These are phyloP conservation scores for Reticulitermes lucifugus DNA, from an alignment of 2,888 invertebrate species.

Conservation along the genomic window DNA sequence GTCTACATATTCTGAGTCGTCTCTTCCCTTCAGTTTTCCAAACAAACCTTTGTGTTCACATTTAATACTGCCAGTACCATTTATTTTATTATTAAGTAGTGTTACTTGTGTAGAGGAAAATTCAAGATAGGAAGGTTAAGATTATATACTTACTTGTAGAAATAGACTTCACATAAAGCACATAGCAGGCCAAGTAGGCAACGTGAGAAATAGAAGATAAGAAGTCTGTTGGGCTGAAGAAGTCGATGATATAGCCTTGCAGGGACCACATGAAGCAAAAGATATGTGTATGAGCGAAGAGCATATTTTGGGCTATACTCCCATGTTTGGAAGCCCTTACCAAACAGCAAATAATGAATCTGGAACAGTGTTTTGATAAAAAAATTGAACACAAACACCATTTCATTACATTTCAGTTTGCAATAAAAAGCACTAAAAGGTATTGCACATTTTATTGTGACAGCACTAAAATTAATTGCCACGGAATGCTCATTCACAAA, in stretches of 20 bases:
- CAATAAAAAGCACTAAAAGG: too few species aligned
- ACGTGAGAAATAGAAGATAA: slow-evolving; percentile 90
- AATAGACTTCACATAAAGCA: slow-evolving; percentile 88
- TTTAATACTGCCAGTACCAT: too few species aligned
- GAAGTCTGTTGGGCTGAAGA: slow-evolving; percentile 81
- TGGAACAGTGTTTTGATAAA: slow-evolving; percentile 58
- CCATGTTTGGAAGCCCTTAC: slow-evolving; percentile 98
- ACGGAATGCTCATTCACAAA: too few species aligned
- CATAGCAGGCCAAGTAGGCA: slow-evolving; percentile 84
- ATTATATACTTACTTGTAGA: slow-evolving; percentile 85
- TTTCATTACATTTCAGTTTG: too few species aligned
- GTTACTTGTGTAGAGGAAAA: too few species aligned
- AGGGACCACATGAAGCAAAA: slow-evolving; percentile 90
- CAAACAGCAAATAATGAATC: slow-evolving; percentile 84
- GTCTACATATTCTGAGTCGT: too few species aligned
- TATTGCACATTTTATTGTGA: too few species aligned
- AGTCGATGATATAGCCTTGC: slow-evolving; percentile 83
- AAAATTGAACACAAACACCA: background rate
- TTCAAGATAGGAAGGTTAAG: background rate
- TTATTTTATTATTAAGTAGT: too few species aligned
- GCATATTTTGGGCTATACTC: slow-evolving; percentile 97
- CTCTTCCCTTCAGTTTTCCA: too few species aligned
- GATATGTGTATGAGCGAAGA: slow-evolving; percentile 93
- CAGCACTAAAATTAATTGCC: too few species aligned
- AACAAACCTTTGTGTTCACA: too few species aligned